A percentile compares a stretch with the other conserved stretches of the same genome.
phyloP scores from a whole-genome alignment of 2,888 invertebrate genomes.

The Amitus sp. region DNA sequence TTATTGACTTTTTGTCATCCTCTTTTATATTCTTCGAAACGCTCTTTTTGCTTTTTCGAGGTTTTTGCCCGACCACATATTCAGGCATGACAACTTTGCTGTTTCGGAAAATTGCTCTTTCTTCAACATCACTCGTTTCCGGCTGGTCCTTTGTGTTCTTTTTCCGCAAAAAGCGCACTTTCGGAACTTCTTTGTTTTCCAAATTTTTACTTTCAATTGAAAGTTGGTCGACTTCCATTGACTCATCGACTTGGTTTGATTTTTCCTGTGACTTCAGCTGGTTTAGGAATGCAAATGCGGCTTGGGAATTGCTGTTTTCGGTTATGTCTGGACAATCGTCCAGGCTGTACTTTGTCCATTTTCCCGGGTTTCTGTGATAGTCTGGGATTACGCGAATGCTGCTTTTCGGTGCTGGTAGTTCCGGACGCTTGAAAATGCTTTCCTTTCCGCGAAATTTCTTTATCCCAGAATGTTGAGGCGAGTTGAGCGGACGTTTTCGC shows the following conservation, averaged over 20 bases:
- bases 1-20: constrained; percentile 63
- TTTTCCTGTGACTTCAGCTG: constrained; percentile 70
- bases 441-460: constrained; percentile 76
- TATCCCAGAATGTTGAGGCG: constrained; percentile 62
- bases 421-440: constrained; percentile 83
- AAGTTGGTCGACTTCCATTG: constrained; percentile 51
- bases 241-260: constrained; percentile 28
- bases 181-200: constrained; percentile 32
- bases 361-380: constrained; percentile 79
- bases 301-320: constrained; percentile 79
- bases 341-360: constrained; percentile 84
- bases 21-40: constrained; percentile 41
- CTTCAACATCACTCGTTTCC: too few species aligned
- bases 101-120: constrained; percentile 70
- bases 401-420: constrained; percentile 70
- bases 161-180: constrained; percentile 49
- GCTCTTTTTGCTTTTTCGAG: constrained; percentile 67
- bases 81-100: constrained; percentile 85
- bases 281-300: constrained; percentile 80
- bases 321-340: constrained; percentile 82
- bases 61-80: constrained; percentile 79
- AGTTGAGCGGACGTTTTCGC: not conserved
- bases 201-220: constrained; percentile 21
- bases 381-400: constrained; percentile 64
- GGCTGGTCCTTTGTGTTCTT: constrained; percentile 32